These are phyloP conservation scores for Lacanobia wlatinum DNA, from an alignment of 2,888 invertebrate genomes.

Conservation along the genomic window DNA sequence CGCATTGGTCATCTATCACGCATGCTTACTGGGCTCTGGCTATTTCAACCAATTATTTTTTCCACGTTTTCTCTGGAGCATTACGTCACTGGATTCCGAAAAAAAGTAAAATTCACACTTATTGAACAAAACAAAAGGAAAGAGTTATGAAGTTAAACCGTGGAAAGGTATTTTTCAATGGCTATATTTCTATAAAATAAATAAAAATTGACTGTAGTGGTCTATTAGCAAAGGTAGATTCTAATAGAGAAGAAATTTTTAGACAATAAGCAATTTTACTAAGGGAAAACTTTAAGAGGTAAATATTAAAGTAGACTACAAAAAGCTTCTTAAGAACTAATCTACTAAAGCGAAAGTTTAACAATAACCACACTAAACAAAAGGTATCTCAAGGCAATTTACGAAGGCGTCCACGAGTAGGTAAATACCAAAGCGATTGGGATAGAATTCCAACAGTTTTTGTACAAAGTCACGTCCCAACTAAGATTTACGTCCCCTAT, in stretches of 20 bases:
- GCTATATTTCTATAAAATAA: no score
- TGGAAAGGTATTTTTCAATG: no score
- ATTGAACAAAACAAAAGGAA: no score
- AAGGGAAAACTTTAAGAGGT: background rate
- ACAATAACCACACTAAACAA: conserved; percentile 18
- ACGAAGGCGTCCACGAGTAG: conserved; percentile 34
- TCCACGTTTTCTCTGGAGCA: background rate
- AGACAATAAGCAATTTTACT: background rate
- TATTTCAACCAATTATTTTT: background rate
- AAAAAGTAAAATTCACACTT: background rate
- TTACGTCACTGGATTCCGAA: background rate
- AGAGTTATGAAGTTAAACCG: no score
- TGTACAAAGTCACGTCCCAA: conserved; percentile 57
- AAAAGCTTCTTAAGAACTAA: background rate
- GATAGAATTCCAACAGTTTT: conserved; percentile 51
- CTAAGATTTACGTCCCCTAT: conserved; percentile 60
- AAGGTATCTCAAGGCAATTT: conserved; percentile 33
- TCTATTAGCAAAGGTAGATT: no score
- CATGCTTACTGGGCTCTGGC: background rate
- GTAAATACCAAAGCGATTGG: conserved; percentile 48
- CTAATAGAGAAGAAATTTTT: background rate
- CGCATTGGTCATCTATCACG: background rate
- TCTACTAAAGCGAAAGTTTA: background rate
- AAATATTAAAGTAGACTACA: background rate
- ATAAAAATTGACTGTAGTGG: no score